Conservation (phyloP, 2,113 vertebrate species). For the Cyprinus carpio region DNA sequence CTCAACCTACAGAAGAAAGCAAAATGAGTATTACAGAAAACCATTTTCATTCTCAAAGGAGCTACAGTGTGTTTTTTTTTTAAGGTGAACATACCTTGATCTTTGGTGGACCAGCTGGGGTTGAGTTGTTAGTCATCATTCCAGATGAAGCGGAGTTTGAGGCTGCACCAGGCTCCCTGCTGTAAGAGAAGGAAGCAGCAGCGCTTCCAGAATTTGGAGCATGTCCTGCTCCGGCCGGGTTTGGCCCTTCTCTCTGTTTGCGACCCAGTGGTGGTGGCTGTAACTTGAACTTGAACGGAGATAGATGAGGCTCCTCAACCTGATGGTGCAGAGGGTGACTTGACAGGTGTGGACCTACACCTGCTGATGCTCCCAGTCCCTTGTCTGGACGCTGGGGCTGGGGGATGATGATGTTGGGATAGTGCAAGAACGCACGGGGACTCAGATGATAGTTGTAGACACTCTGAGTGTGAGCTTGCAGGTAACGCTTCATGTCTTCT, state of each 20-base stretch:
- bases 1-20: constrained; percentile 75
- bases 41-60: background rate
- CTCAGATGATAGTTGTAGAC: constrained; percentile 97
- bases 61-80: background rate
- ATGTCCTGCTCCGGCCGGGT: constrained; percentile 17
- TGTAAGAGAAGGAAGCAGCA: constrained; percentile 58
- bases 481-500: constrained; percentile 94
- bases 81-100: constrained; percentile 78
- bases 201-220: constrained; percentile 45
- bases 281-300: constrained; percentile 90
- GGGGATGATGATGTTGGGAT: constrained; percentile 87
- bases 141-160: constrained; percentile 48
- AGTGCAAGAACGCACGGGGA: constrained; percentile 89
- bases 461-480: constrained; percentile 90
- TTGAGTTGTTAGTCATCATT: constrained; percentile 31
- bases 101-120: constrained; percentile 71
- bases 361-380: constrained; percentile 41
- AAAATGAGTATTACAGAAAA: background rate
- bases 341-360: constrained; percentile 63
- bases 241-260: constrained; percentile 78
- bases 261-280: constrained; percentile 87
- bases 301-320: constrained; percentile 74
- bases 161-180: constrained; percentile 26
- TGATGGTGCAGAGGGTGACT: constrained; percentile 66
- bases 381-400: constrained; percentile 86